Evolutionary conservation across 1,140 invertebrate genomes (phyloP), one percentile per base, ranked within the genome.

Genomic region (Ericerus pela): DNA sequence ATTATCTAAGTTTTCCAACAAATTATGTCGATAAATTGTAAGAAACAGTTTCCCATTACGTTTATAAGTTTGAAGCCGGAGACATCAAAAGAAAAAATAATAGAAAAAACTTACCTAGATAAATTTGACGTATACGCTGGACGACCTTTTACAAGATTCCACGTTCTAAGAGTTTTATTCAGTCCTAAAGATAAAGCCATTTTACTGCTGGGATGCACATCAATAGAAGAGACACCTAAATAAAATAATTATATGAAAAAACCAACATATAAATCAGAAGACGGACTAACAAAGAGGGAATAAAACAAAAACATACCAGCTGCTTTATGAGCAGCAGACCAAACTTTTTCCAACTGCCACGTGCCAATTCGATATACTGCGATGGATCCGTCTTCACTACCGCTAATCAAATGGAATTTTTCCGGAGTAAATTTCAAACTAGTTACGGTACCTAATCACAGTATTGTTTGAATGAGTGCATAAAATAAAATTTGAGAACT

Each of bases 131-230:
- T 81, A 68, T 87, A 96, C 2, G 90, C 88, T 65, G 78, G 78
- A 61, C 88, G 75, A 0, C 91, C 92, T 72, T 91, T 94, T 0
- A 96, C 73, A 56, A 96, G 72, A 74, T 97, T 94, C 93, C 93
- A 97, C 1, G 90, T 94, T 62, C 83, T 74, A 18, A 96, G 69
- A 2, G 83, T 82, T 56, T 79, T 80, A 69, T 96, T 91, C 55
- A 77, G 78, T 16, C 89, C 88, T 16, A 93, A 76, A 16, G 88
- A 87, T 5, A 97, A 67, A 1, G 88, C 86, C 55, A 96, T 63
- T 72, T 92, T 93, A 4, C 89, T 88, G 63, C 81, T 82, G 8
- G 88, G 86, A 76, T 97, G 93, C 57, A 95, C 75, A 57, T 80
- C 75, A 54, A 91, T 68, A 38, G 77, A 75, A 51, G 79, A 78